phyloP scores from a whole-genome alignment of 2,888 invertebrate species.

The Ectobius pallidus region DNA sequence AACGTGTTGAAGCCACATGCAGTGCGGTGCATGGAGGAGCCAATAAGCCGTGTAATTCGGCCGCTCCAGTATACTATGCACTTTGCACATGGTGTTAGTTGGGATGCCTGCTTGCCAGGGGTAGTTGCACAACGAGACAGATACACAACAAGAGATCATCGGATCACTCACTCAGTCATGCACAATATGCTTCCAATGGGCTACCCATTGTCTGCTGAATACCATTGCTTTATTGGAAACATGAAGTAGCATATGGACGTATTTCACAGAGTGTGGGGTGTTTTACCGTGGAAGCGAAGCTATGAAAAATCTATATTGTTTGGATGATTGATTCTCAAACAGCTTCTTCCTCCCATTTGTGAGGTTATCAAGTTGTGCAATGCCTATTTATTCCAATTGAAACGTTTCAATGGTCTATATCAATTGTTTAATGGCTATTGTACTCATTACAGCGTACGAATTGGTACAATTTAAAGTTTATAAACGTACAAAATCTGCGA shows the following conservation, averaged over 20 bases:
- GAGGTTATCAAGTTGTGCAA: no score
- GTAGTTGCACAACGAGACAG: conserved; percentile 14
- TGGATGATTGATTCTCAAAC: conserved; percentile 10
- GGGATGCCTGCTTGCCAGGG: conserved; percentile 28
- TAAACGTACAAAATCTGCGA: no score
- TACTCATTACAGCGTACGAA: no score
- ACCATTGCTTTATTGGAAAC: neutral
- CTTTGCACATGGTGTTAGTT: conserved; percentile 29
- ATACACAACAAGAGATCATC: conserved; percentile 9
- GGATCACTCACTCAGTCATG: conserved; percentile 21
- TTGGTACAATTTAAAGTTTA: no score
- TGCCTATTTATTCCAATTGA: no score
- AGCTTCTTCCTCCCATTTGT: no score
- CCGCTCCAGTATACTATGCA: conserved; percentile 1
- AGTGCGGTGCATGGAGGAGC: conserved; percentile 26
- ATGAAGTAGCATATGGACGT: neutral
- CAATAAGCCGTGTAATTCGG: conserved; percentile 28
- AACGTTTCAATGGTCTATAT: no score
- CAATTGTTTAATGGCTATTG: no score
- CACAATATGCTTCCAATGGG: conserved; percentile 25
- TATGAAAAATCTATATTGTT: neutral
- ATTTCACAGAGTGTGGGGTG: neutral
- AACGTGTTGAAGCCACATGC: conserved; percentile 23
- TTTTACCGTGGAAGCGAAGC: neutral
- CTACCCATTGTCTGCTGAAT: neutral